Conservation (phyloP, 2,113 vertebrate genomes). For the Cebus imitator region DNA sequence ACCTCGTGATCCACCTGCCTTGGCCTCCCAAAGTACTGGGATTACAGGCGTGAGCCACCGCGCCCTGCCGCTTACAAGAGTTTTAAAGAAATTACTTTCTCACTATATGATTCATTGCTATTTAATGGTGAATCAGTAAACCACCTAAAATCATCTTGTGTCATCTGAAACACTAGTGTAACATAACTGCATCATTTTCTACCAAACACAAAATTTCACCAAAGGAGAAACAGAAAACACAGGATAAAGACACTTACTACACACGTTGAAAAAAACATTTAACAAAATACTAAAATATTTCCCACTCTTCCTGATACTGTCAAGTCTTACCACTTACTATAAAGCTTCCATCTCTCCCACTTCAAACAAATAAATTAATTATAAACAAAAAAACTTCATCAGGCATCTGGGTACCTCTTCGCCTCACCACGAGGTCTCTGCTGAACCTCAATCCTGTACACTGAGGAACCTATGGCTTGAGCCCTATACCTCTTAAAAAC, state of each 20-base stretch:
- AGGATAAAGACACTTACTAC: not conserved
- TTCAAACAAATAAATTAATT: not conserved
- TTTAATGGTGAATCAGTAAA: not conserved
- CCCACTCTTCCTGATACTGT: not conserved
- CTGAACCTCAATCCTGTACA: not conserved
- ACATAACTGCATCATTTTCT: not conserved
- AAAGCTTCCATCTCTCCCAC: not conserved
- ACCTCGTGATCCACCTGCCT: too few species aligned
- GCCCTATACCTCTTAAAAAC: not conserved
- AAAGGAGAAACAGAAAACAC: not conserved
- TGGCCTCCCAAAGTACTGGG: too few species aligned
- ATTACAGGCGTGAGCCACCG: too few species aligned
- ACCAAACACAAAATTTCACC: not conserved
- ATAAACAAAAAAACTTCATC: not conserved
- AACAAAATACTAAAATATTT: not conserved
- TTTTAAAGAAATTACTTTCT: conserved; percentile 39
- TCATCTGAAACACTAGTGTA: not conserved
- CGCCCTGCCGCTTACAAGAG: not conserved
- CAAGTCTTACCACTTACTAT: not conserved
- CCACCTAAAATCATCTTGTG: conserved; percentile 1
- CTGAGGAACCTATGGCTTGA: not conserved
- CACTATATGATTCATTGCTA: not conserved
- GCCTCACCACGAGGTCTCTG: not conserved
- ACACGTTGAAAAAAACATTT: not conserved
- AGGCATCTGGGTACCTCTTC: not conserved